These are phyloP conservation scores for Frankliniella fusca DNA, from an alignment of 2,888 invertebrate genomes.

Conservation along the genomic window DNA sequence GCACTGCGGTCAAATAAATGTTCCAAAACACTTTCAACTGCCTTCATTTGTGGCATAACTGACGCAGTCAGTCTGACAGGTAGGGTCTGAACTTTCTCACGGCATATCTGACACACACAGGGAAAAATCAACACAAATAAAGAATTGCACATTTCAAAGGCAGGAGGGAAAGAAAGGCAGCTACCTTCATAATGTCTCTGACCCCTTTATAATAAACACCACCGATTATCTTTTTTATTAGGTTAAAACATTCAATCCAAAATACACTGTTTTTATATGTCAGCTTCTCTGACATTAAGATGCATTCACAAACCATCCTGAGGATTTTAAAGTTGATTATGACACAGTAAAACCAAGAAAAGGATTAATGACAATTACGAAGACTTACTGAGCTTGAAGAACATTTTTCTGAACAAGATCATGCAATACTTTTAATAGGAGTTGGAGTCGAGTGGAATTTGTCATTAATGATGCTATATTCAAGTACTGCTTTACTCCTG, in stretches of 20 bases:
- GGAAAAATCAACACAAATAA: conserved; percentile 27
- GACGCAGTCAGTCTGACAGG: conserved; percentile 75
- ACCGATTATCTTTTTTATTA: conserved; percentile 79
- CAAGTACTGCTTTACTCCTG: conserved; percentile 70
- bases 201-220: conserved; percentile 95
- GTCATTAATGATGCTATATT: conserved; percentile 67
- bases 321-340: conserved; percentile 39
- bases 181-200: conserved; percentile 83
- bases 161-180: conserved; percentile 35
- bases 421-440: conserved; percentile 71
- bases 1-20: conserved; percentile 90
- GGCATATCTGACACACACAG: conserved; percentile 58
- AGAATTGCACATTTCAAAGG: conserved; percentile 26
- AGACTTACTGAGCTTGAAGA: conserved; percentile 65
- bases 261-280: conserved; percentile 74
- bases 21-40: conserved; percentile 74
- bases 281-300: conserved; percentile 79
- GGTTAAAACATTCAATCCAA: conserved; percentile 83
- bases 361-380: neutral
- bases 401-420: conserved; percentile 67
- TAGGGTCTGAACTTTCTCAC: conserved; percentile 81
- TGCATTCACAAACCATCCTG: conserved; percentile 81
- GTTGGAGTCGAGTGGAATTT: conserved; percentile 69
- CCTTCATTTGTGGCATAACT: conserved; percentile 74
- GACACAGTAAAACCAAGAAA: neutral